Conservation (phyloP, 2,797 vertebrate genomes). For the Steatocranus sp. region DNA sequence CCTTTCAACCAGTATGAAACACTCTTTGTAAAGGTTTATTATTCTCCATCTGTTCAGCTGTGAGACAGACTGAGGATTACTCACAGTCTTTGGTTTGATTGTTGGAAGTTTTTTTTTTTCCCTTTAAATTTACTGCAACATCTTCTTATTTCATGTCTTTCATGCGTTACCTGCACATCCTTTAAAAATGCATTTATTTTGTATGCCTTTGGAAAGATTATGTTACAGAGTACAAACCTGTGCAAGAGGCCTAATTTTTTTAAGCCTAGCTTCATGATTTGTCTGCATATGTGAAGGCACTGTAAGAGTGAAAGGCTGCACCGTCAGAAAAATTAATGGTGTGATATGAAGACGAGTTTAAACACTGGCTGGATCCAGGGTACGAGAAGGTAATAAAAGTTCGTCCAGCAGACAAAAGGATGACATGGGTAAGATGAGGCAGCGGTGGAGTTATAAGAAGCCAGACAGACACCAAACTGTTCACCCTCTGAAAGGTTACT, state of each 20-base stretch:
- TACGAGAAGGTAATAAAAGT: neutral
- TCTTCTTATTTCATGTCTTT: neutral
- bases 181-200: neutral
- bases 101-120: neutral
- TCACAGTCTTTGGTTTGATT: neutral
- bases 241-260: neutral
- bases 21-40: neutral
- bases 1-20: neutral
- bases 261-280: neutral
- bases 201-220: neutral
- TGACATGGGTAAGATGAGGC: neutral
- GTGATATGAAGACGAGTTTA: neutral
- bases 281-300: neutral
- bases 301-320: neutral
- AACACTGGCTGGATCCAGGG: neutral
- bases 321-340: neutral
- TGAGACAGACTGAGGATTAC: neutral
- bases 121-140: neutral
- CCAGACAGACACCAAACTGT: neutral
- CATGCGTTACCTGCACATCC: neutral
- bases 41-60: neutral
- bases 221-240: neutral
- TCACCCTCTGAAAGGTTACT: conserved; percentile 23
- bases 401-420: neutral
- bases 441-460: neutral